Conservation (phyloP, 2,888 invertebrate species). For the Habroteleia sp. region DNA sequence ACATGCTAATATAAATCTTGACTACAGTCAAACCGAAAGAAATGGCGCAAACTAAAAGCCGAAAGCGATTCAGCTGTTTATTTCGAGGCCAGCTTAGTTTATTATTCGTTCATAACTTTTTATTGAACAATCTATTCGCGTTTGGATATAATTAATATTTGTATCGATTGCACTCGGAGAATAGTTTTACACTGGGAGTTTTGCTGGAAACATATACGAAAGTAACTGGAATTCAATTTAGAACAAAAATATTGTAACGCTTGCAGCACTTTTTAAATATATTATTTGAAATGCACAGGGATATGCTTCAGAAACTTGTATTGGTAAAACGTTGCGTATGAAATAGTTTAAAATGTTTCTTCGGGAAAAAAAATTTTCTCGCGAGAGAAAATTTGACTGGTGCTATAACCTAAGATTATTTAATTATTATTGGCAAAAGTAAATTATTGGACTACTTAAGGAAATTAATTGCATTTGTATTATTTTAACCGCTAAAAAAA, state of each 20-base stretch:
- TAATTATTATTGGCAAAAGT: no score
- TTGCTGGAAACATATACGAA: conserved; percentile 8
- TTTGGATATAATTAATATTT: conserved; percentile 36
- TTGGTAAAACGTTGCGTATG: no score
- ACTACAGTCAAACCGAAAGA: not conserved
- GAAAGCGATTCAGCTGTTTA: conserved; percentile 24
- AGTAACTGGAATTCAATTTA: conserved; percentile 19
- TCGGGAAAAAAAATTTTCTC: no score
- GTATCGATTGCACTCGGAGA: conserved; percentile 18
- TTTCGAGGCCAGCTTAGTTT: conserved; percentile 21
- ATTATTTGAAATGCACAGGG: no score
- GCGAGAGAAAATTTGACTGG: no score
- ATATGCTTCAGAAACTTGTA: no score
- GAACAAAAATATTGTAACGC: conserved; percentile 24
- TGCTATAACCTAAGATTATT: no score
- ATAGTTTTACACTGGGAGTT: conserved; percentile 7
- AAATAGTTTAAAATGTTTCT: no score
- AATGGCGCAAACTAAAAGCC: conserved; percentile 7
- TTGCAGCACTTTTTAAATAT: conserved; percentile 7
- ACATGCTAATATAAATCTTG: conserved; percentile 19
- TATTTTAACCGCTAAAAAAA: no score
- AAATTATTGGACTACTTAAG: no score
- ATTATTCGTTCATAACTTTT: conserved; percentile 47
- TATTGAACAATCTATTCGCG: conserved; percentile 21
- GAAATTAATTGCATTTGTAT: no score